Evolutionary conservation across 2,797 vertebrate species (phyloP), one percentile per base, ranked within the genome.

Genomic region (Remorina albescens): DNA sequence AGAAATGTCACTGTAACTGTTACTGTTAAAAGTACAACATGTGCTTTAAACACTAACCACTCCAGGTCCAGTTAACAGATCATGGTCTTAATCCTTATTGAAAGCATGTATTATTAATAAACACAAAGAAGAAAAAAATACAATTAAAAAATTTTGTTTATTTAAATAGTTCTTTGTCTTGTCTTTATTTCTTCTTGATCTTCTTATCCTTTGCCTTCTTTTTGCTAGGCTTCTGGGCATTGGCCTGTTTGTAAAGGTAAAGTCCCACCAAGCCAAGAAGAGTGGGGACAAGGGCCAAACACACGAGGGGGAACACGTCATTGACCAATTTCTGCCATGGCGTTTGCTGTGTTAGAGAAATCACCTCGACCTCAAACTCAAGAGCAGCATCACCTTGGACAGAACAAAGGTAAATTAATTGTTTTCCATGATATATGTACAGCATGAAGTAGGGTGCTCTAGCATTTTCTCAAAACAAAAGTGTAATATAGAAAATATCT

Each of bases 181-280:
- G 55, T 81, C 55, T 83, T 96, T 94, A 98, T 97, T 99, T 99
- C 92, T 96, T 99, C 94, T 99, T 99, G 93, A 93, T 97, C 92
- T 96, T 97, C 94, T 97, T 99, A 67, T 99, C 98, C 88, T 98
- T 99, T 64, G 94, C 91, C 88, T 97, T 98, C 93, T 97, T 98
- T 94, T 97, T 99, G 93, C 92, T 93, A 2, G 95, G 76, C 76
- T 91, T 94, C 84, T 96, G 94, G 18, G 83, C 80, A 15, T 69
- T 96, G 84, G 97, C 94, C 86, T 98, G 98, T 81, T 91, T 94
- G 92, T 98, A 99, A 36, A 99, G 95, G 90, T 99, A 96, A 83
- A 96, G 94, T 5, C 97, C 97, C 67, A 99, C 97, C 85, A 99
- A 81, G 59, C 95, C 95, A 49, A 99, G 92, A 73, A 99, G 91